Evolutionary conservation across 1,140 invertebrate species (phyloP).

Genomic region (Cydia fagiglandana): DNA sequence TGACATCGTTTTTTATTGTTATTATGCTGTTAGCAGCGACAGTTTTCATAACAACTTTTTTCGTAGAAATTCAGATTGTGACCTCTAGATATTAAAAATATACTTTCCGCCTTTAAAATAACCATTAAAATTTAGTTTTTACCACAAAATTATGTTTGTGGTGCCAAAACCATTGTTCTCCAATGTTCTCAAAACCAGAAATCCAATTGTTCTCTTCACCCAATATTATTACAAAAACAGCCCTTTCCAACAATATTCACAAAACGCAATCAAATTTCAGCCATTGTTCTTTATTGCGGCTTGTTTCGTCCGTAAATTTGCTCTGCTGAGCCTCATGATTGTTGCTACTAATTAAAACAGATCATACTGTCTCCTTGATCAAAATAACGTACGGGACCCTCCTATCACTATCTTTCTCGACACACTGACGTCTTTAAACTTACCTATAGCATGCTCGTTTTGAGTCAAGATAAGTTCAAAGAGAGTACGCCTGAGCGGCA

Average conservation of each 20-base stretch:
- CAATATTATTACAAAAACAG: neutral
- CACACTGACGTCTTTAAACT: neutral
- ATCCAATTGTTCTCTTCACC: neutral
- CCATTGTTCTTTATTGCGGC: slow-evolving; percentile 5
- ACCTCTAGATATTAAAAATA: too few species aligned
- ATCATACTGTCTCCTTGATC: slow-evolving; percentile 26
- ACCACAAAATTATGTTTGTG: too few species aligned
- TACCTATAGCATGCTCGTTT: neutral
- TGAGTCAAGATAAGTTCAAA: neutral
- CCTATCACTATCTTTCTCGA: neutral
- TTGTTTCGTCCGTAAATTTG: slow-evolving; percentile 14
- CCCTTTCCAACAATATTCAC: neutral
- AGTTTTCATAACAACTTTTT: too few species aligned
- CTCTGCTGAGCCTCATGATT: slow-evolving; percentile 10
- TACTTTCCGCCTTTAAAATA: too few species aligned
- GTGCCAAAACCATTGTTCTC: too few species aligned
- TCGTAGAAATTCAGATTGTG: too few species aligned
- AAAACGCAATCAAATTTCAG: slow-evolving; percentile 2
- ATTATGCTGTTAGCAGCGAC: too few species aligned
- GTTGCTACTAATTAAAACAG: slow-evolving; percentile 18
- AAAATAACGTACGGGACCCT: slow-evolving; percentile 10
- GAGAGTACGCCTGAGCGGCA: neutral
- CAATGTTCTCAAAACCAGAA: too few species aligned
- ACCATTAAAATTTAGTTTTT: too few species aligned
- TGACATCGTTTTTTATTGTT: too few species aligned